Evolutionary conservation across 1,140 invertebrate genomes (phyloP).

Genomic region (Pararge aegeria): DNA sequence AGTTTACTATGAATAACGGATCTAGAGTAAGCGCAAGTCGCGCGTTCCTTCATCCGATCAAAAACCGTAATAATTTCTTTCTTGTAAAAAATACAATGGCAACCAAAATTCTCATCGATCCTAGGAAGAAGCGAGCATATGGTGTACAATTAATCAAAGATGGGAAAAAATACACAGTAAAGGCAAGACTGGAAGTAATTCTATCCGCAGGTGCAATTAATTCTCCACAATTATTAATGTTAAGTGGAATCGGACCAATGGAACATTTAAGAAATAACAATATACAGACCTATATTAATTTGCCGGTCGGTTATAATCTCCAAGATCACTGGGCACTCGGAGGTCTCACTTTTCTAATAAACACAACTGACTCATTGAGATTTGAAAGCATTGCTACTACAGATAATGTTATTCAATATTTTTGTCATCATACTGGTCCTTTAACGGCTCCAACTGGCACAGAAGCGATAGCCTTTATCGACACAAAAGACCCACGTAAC

Average conservation of each 20-base stretch:
- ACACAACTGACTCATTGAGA: slow-evolving; percentile 58
- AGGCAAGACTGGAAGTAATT: slow-evolving; percentile 81
- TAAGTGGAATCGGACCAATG: slow-evolving; percentile 85
- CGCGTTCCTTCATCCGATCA: slow-evolving; percentile 82
- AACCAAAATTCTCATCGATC: slow-evolving; percentile 31
- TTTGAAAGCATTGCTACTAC: slow-evolving; percentile 40
- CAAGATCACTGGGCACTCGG: slow-evolving; percentile 79
- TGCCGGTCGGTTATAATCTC: slow-evolving; percentile 31
- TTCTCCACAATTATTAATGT: slow-evolving; percentile 87
- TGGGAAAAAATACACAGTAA: slow-evolving; percentile 13
- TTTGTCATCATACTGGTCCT: slow-evolving; percentile 80
- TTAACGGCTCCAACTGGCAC: slow-evolving; percentile 87
- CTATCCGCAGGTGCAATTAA: slow-evolving; percentile 86
- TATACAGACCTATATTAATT: slow-evolving; percentile 19
- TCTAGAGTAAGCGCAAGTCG: slow-evolving; percentile 82
- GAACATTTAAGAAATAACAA: slow-evolving; percentile 29
- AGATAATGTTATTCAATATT: slow-evolving; percentile 42
- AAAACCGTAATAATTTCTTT: slow-evolving; percentile 29
- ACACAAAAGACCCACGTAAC: slow-evolving; percentile 81
- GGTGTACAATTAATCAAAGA: slow-evolving; percentile 25
- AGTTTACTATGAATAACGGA: slow-evolving; percentile 81
- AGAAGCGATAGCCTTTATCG: slow-evolving; percentile 87
- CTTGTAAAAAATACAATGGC: slow-evolving; percentile 29
- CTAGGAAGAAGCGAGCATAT: slow-evolving; percentile 24
- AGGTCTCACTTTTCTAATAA: slow-evolving; percentile 82